Conservation (phyloP, 2,888 invertebrate genomes). For the Smittia sp. region DNA sequence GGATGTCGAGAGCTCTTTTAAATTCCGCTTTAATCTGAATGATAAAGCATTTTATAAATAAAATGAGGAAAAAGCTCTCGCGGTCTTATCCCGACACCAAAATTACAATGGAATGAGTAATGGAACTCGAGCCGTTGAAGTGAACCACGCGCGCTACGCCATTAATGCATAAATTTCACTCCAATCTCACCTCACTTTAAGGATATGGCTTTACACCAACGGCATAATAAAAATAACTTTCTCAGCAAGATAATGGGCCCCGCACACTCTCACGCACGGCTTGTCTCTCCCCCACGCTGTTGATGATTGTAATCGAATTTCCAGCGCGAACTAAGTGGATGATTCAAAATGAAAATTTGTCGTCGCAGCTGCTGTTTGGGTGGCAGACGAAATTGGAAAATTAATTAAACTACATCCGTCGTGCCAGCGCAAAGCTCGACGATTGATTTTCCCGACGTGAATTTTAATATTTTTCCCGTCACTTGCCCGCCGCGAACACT, state of each 20-base stretch:
- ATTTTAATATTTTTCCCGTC: not conserved
- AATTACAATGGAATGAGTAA: conserved; percentile 31
- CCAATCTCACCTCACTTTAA: not conserved
- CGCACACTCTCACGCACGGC: not conserved
- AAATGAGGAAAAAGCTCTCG: conserved; percentile 1
- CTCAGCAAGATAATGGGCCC: not conserved
- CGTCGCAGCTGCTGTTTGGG: not conserved
- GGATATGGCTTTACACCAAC: not conserved
- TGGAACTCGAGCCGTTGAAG: conserved; percentile 17
- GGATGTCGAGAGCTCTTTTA: conserved; percentile 2
- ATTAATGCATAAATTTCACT: conserved; percentile 31
- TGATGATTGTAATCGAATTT: conserved; percentile 20
- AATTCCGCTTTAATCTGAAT: not conserved
- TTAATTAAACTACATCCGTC: no score
- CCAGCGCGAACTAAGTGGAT: not conserved
- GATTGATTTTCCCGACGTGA: not conserved
- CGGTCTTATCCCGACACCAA: not conserved
- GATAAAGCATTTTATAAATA: conserved; percentile 38
- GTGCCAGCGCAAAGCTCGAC: no score
- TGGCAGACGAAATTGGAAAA: not conserved
- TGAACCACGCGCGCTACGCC: not conserved
- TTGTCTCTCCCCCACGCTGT: not conserved
- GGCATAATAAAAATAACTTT: conserved; percentile 8
- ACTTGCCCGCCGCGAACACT: no score
- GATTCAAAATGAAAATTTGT: conserved; percentile 8